These are phyloP conservation scores for Brachyrhaphis roseni DNA, from an alignment of 2,797 vertebrate genomes.

Conservation along the genomic window DNA sequence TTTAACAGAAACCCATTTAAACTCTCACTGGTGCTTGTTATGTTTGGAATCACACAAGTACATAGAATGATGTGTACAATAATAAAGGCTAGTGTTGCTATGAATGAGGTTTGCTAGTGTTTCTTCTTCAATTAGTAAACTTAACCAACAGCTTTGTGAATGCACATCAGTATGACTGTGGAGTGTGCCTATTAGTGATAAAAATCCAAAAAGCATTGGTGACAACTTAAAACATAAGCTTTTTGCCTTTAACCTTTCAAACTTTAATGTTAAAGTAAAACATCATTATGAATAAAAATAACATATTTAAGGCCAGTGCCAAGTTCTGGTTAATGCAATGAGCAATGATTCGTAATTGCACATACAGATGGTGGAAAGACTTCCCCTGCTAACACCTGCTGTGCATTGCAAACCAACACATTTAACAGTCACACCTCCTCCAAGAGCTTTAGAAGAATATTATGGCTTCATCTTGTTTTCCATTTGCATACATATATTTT, in stretches of 20 bases:
- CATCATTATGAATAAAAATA: conserved; percentile 14
- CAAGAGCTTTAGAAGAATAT: conserved; percentile 16
- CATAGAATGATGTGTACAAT: conserved; percentile 2
- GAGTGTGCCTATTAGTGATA: conserved; percentile 1
- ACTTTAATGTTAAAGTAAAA: conserved; percentile 9
- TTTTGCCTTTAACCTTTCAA: conserved; percentile 8
- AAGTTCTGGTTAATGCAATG: conserved; percentile 37
- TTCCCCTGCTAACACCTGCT: conserved; percentile 51
- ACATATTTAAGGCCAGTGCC: conserved; percentile 4
- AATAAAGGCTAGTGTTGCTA: neutral
- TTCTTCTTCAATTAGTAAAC: conserved; percentile 8
- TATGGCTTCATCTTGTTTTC: conserved; percentile 13
- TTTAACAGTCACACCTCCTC: conserved; percentile 58
- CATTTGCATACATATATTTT: neutral
- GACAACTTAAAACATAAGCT: conserved; percentile 8
- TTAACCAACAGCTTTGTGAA: neutral
- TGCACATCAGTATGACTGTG: neutral
- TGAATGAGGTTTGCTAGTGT: conserved; percentile 11
- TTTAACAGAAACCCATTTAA: neutral
- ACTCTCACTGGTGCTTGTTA: neutral
- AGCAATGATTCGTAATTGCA: conserved; percentile 36
- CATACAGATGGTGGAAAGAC: conserved; percentile 57
- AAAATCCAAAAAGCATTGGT: conserved; percentile 8
- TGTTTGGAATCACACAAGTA: neutral
- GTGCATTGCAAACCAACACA: conserved; percentile 39